These are phyloP conservation scores for Myripristis jacobus DNA, from an alignment of 2,797 vertebrate species.

Conservation along the genomic window DNA sequence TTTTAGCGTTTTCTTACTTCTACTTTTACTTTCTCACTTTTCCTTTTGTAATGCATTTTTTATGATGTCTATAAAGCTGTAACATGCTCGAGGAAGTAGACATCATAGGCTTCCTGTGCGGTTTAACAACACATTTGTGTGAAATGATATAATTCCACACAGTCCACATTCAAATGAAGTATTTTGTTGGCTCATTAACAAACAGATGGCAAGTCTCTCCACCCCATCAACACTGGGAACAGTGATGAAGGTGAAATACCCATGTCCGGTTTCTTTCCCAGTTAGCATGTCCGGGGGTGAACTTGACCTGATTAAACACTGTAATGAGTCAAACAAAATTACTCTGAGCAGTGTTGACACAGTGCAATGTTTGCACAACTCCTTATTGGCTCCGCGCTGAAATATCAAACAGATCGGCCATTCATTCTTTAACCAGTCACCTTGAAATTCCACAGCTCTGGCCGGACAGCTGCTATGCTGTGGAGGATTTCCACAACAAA, in stretches of 20 bases:
- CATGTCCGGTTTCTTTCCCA: constrained; percentile 51
- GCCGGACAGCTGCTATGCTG: constrained; percentile 60
- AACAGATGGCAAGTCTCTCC: constrained; percentile 28
- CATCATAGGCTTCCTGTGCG: constrained; percentile 38
- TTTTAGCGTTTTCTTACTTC: not conserved
- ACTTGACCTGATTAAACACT: constrained; percentile 76
- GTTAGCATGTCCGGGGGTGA: constrained; percentile 62
- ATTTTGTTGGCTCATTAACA: constrained; percentile 22
- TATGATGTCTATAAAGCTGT: not conserved
- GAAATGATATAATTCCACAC: constrained; percentile 10
- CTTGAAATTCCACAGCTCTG: constrained; percentile 64
- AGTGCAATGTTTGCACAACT: constrained; percentile 71
- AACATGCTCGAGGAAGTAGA: constrained; percentile 57
- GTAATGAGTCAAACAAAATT: constrained; percentile 81
- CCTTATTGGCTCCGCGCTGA: constrained; percentile 62
- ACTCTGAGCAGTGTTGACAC: constrained; percentile 74
- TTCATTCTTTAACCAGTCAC: constrained; percentile 73
- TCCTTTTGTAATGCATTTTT: constrained; percentile 22
- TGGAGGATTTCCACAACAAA: constrained; percentile 60
- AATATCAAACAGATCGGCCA: constrained; percentile 71
- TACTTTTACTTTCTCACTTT: no score
- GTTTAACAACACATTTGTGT: constrained; percentile 16
- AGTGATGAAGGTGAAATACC: constrained; percentile 52
- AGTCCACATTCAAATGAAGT: constrained; percentile 10
- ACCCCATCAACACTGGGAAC: constrained; percentile 29